These are phyloP conservation scores for Sebastes minor DNA, from an alignment of 2,797 vertebrate species.

Conservation along the genomic window DNA sequence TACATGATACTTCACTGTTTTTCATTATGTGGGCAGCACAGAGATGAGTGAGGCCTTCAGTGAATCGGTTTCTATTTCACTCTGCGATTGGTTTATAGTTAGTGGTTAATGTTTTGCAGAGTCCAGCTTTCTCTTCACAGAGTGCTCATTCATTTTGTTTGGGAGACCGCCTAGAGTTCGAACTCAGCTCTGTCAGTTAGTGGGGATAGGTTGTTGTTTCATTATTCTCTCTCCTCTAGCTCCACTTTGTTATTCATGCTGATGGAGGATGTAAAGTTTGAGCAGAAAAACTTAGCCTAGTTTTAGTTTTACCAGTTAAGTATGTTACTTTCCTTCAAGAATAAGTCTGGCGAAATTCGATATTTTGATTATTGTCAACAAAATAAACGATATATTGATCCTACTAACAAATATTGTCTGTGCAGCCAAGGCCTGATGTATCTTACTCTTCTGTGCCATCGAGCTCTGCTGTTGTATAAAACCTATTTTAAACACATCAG, in stretches of 20 bases:
- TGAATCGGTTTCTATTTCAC: not conserved
- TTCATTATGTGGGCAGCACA: not conserved
- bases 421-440: not conserved
- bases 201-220: not conserved
- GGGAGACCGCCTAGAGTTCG: not conserved
- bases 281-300: not conserved
- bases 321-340: not conserved
- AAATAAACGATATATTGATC: not conserved
- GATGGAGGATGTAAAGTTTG: not conserved
- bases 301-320: not conserved
- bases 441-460: not conserved
- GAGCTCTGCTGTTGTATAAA: not conserved
- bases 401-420: not conserved
- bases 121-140: not conserved
- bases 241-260: not conserved
- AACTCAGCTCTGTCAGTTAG: not conserved
- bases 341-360: not conserved
- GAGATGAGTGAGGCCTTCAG: not conserved
- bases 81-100: not conserved
- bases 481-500: not conserved
- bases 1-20: not conserved
- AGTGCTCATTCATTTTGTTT: slow-evolving; percentile 22
- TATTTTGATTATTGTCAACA: not conserved
- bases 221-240: not conserved
- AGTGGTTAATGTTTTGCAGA: not conserved